phyloP scores from a whole-genome alignment of 1,140 invertebrate species.

The Drosophila biarmipes region DNA sequence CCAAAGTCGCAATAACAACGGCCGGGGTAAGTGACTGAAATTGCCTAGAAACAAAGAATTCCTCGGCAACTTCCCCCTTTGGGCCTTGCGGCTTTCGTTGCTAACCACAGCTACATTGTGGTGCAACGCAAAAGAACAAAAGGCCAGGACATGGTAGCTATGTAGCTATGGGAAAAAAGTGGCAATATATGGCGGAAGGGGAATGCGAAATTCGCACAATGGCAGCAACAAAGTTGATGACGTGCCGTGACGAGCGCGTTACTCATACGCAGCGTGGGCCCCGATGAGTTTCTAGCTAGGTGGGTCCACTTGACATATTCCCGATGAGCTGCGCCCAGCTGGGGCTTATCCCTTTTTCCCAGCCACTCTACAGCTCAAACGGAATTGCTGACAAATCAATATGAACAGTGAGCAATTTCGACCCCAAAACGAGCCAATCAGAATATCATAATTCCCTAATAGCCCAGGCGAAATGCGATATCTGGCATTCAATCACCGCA shows the following conservation, averaged over 20 bases:
- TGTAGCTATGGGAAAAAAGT: neutral
- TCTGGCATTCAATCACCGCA: slow-evolving; percentile 53
- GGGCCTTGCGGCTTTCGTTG: slow-evolving; percentile 18
- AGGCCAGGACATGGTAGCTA: slow-evolving; percentile 6
- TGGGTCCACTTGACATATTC: slow-evolving; percentile 56
- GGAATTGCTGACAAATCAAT: slow-evolving; percentile 18
- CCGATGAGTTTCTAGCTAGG: slow-evolving; percentile 45
- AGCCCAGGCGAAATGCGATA: slow-evolving; percentile 35
- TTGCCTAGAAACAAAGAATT: slow-evolving; percentile 67
- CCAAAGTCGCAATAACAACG: slow-evolving; percentile 56
- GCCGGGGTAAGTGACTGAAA: slow-evolving; percentile 59
- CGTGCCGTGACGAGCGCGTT: slow-evolving; percentile 43
- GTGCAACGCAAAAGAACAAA: slow-evolving; percentile 51
- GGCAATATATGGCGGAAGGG: slow-evolving; percentile 11
- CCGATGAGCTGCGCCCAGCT: slow-evolving; percentile 39
- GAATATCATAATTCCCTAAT: slow-evolving; percentile 63
- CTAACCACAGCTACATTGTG: slow-evolving; percentile 61
- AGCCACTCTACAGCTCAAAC: slow-evolving; percentile 4
- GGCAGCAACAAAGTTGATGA: slow-evolving; percentile 46
- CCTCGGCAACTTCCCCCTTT: slow-evolving; percentile 8
- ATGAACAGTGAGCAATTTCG: neutral
- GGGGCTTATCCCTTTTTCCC: slow-evolving; percentile 5
- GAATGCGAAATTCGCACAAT: slow-evolving; percentile 29
- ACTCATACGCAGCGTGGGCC: slow-evolving; percentile 55
- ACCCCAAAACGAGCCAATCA: neutral